These are phyloP conservation scores for Platysteira castanea DNA, from an alignment of 2,113 vertebrate genomes.

Conservation along the genomic window DNA sequence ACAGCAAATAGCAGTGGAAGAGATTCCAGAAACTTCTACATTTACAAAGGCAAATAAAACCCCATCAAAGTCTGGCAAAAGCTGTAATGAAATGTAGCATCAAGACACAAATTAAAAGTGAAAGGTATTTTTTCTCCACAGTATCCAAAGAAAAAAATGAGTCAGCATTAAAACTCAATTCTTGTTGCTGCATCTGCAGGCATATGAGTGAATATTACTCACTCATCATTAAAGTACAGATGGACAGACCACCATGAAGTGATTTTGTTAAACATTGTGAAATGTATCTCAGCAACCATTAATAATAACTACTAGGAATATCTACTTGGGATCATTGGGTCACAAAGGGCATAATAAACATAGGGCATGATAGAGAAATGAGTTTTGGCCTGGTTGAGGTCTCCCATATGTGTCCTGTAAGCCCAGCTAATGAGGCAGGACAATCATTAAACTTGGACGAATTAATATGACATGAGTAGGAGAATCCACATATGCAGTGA, in stretches of 20 bases:
- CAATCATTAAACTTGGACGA: background rate
- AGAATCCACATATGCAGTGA: background rate
- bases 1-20: background rate
- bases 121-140: background rate
- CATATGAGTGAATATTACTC: background rate
- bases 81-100: background rate
- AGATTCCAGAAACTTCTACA: background rate
- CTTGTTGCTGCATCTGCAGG: background rate
- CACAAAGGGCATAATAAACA: background rate
- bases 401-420: background rate
- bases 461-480: background rate
- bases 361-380: background rate
- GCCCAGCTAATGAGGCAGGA: slow-evolving; percentile 25
- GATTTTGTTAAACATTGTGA: background rate
- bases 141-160: background rate
- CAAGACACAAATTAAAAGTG: background rate
- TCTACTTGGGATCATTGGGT: background rate
- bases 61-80: background rate
- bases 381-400: background rate
- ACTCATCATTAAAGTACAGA: background rate
- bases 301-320: background rate
- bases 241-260: background rate
- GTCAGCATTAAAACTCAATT: background rate
- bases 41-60: background rate
- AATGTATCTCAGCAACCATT: background rate